Base-by-base conservation (phyloP, 2,113 vertebrate genomes). In the Orycteropus afer region DNA sequence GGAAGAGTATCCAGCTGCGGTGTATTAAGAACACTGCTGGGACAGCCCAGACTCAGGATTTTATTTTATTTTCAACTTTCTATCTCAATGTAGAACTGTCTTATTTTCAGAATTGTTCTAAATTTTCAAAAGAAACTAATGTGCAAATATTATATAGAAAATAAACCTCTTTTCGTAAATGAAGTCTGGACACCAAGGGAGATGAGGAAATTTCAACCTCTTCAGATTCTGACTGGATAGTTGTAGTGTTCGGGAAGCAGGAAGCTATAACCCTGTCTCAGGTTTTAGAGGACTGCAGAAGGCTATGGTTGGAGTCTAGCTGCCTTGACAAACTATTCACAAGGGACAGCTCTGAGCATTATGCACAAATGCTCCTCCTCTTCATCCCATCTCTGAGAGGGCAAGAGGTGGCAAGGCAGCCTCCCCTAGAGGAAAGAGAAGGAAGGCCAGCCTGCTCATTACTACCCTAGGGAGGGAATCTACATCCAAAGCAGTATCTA, bases 61-160 rank as follows among this genome's bases (percentile, higher is more conserved):
- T 47, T 87, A 67, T 91, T 87, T 47, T 87, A 85, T 71, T 83
- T 65, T 89, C 67, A 53, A 7, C 34, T 92, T 94, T 61, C n/a
- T 49, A 81, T 51, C 42, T 92, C 80, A 81, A 0, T 37, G 18
- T 53, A 17, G 42, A 63, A 27, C 32, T 13, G 34, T 90, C 49
- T 80, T 65, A 59, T 37, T 29, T 57, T 81, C 27, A 9, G 49
- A 65, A 29, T 37, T 29, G 37, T 88, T 45, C 67, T 51, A 65
- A 57, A 84, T 37, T 34, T 47, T 73, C 37, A 51, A 83, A 65
- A n/a, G 71, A 42, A 5, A 17, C 20, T 45, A 37, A 42, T 22
- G 2, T 45, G 8, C 29, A 67, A 34, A 12, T 37, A 40, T 74
- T 57, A 18, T 27, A 34, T 47, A 45, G 55, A 10, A 9, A 29